A percentile compares a stretch with the other conserved stretches of the same genome.
Conservation (phyloP, 2,888 invertebrate species). For the Macrophya annulata region DNA sequence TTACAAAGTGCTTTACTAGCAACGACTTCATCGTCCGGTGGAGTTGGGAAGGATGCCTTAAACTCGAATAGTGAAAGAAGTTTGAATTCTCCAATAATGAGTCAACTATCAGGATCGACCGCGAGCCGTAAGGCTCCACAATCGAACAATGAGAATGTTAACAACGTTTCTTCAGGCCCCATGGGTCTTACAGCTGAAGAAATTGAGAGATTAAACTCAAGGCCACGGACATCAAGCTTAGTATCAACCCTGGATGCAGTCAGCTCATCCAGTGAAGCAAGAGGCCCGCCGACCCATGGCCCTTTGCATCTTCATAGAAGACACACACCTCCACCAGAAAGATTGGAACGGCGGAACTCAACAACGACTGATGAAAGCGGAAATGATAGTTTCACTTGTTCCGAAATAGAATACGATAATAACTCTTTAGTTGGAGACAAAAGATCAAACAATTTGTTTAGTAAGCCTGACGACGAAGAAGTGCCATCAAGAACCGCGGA, state of each 20-base stretch:
- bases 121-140: constrained; percentile 89
- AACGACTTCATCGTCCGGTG: constrained; percentile 94
- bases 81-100: constrained; percentile 95
- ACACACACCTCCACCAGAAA: constrained; percentile 88
- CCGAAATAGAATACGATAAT: constrained; percentile 98
- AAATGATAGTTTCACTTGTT: constrained; percentile 98
- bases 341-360: constrained; percentile 87
- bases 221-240: constrained; percentile 94
- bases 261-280: constrained; percentile 93
- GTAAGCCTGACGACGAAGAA: constrained; percentile 82
- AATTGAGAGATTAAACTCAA: constrained; percentile 93
- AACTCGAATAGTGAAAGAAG: constrained; percentile 96
- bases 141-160: constrained; percentile 83
- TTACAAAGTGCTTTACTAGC: constrained; percentile 93
- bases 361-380: constrained; percentile 96
- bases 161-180: constrained; percentile 85
- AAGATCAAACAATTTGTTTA: constrained; percentile 84
- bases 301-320: constrained; percentile 85
- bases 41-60: constrained; percentile 93
- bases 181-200: constrained; percentile 96
- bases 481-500: constrained; percentile 78
- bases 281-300: constrained; percentile 84
- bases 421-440: constrained; percentile 92
- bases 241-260: constrained; percentile 94
- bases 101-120: constrained; percentile 92